Base-by-base conservation (phyloP, 1,140 invertebrate species). In the Bathynomus jamesi region DNA sequence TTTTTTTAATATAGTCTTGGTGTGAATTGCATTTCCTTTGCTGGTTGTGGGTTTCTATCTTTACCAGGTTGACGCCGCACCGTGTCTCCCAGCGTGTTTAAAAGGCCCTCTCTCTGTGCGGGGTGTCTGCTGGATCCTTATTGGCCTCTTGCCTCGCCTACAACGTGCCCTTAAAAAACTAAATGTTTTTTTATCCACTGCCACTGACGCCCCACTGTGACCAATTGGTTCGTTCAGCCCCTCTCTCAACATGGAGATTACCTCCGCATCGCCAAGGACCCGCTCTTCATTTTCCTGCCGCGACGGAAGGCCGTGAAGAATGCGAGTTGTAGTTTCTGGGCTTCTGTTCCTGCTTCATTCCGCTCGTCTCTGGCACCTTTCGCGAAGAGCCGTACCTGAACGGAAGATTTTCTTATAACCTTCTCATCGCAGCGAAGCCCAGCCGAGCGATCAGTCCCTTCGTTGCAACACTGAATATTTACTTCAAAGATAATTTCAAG, bases 381-480 rank as follows among this genome's bases (percentile, higher is more conserved):
- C 89, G 90, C 78, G 95, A 95, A 27, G 89, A 91, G 31, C 84
- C 91, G 30, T 98, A 97, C 81, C 94, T 98, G 86, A 97, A 99
- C 82, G 97, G 97, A 40, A 95, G 95, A 5, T 92, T 97, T 79
- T 96, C 92, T 70, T 92, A 99, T 78, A 99, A 99, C 84, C 84
- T 98, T 77, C 95, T 96, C 2, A 89, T 91, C 1, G 61, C 83
- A 5, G 78, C 82, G 70, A 81, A 96, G 8, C 93, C 99, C 82
- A 90, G 95, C 80, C 91, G 97, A 79, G 97, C 95, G 0, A 91
- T 99, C 27, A 95, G 92, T 80, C 97, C 97, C 0, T 99, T 99
- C 83, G 93, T 93, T 79, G 97, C 0, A 95, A 98, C 82, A 94
- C 90, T 81, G 96, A 99, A n/a, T 81, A 99, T 99, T 76, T 99